phyloP scores from a whole-genome alignment of 2,888 invertebrate species.

The Nysson spinosus region DNA sequence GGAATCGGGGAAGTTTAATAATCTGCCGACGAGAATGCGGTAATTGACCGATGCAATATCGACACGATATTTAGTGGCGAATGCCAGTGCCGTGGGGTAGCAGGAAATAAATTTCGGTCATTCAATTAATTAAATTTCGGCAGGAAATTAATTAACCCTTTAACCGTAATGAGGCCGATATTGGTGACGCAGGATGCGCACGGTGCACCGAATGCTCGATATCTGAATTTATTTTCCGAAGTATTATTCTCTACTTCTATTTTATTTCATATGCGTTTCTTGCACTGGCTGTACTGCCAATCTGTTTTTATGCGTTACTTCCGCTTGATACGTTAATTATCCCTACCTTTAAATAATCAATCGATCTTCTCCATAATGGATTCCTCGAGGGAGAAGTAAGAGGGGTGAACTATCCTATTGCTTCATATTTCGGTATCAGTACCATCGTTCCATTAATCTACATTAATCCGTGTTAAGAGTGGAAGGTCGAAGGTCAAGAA shows the following conservation, averaged over 20 bases:
- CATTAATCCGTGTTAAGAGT: background rate
- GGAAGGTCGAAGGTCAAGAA: background rate
- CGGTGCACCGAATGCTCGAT: conserved; percentile 16
- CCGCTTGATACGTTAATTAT: too few species aligned
- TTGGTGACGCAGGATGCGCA: conserved; percentile 6
- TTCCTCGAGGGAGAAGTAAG: too few species aligned
- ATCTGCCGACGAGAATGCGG: conserved; percentile 6
- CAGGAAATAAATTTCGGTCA: conserved; percentile 51
- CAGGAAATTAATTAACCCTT: conserved; percentile 55
- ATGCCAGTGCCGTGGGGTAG: conserved; percentile 1
- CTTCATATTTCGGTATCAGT: too few species aligned
- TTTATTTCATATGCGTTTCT: too few species aligned
- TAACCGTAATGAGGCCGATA: conserved; percentile 44
- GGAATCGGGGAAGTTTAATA: conserved; percentile 26
- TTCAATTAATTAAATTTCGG: conserved; percentile 53
- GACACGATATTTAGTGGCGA: conserved; percentile 11
- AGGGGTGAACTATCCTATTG: too few species aligned
- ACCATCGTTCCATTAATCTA: too few species aligned
- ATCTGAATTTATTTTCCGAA: conserved; percentile 32
- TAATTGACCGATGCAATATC: conserved; percentile 40
- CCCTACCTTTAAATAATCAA: too few species aligned
- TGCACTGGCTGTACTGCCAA: too few species aligned
- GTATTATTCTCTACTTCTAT: conserved; percentile 3
- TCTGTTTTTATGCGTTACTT: too few species aligned
- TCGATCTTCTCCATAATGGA: too few species aligned